These are phyloP conservation scores for Lepidurus apus DNA, from an alignment of 1,140 invertebrate genomes.

Conservation along the genomic window DNA sequence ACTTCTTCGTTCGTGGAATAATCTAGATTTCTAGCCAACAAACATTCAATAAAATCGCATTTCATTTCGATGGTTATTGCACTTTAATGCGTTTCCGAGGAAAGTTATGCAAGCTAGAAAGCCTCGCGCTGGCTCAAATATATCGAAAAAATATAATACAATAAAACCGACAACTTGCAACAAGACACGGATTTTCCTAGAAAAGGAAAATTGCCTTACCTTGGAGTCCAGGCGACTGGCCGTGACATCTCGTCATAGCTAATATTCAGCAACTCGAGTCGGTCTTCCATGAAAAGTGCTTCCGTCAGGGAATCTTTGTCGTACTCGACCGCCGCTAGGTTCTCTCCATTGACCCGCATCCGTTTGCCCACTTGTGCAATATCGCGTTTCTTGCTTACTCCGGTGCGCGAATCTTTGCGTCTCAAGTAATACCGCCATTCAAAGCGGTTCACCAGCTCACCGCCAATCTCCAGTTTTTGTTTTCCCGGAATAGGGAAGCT, in stretches of 20 bases:
- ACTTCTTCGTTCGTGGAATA: no score
- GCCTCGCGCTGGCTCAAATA: not conserved
- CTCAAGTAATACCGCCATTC: conserved; percentile 89
- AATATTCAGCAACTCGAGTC: conserved; percentile 80
- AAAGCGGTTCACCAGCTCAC: conserved; percentile 83
- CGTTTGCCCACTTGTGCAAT: conserved; percentile 76
- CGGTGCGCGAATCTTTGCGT: conserved; percentile 48
- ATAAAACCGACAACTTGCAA: not conserved
- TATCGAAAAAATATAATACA: not conserved
- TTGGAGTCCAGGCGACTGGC: conserved; percentile 80
- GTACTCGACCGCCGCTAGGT: conserved; percentile 84
- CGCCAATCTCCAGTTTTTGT: conserved; percentile 79
- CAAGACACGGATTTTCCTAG: not conserved
- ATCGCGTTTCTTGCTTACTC: conserved; percentile 43
- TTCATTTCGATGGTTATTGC: no score
- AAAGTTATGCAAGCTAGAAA: no score
- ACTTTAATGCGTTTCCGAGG: no score
- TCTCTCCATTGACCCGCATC: conserved; percentile 82
- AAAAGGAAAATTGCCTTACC: conserved; percentile 44
- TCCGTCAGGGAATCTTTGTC: conserved; percentile 83
- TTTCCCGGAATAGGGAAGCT: conserved; percentile 85
- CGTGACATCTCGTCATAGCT: conserved; percentile 86
- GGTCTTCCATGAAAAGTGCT: conserved; percentile 81
- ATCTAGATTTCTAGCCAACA: no score
- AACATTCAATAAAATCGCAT: no score